Evolutionary conservation across 1,140 invertebrate species (phyloP), one percentile per base, ranked within the genome.

Genomic region (Zeugodacus cucurbitae): DNA sequence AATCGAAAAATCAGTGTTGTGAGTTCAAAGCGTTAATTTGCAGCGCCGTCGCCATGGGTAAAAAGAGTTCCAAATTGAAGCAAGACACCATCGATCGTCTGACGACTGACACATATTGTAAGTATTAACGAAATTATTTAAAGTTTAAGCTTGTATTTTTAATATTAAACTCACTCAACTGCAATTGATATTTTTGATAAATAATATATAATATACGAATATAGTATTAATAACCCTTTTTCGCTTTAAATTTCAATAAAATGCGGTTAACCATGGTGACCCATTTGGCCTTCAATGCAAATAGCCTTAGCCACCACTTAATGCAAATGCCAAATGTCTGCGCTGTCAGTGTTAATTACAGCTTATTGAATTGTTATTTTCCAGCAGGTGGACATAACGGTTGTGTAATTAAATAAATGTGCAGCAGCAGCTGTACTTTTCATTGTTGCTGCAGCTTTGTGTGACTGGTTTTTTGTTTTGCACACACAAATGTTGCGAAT

Each of bases 41-140:
- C 20, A 74, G 32, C 67, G 67, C 14, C 32, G 20, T 6, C 67
- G 32, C 67, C 88, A 97, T 97, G 96, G 97, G 96, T 90, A 98
- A 98, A 95, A 97, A 98, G 94, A 98, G 98, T 93, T 98, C 97
- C 78, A 98, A 98, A 95, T 95, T 98, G 92, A 98, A 98, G 95
- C 97, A 97, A 94, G 97, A 98, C 94, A 98, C 97, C 89, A 98
- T 98, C 93, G 97, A 98, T 94, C 95, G 97, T 90, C 95, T 98
- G 88, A 97, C 97, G 90, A 97, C 95, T 87, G 97, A 97, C 90
- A 98, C 97, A 89, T 98, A 98, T 94, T 98, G 97, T 98, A 94
- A 98, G 97, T 97, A 93, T 59, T 74, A 54, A n/a, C 2, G 14
- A 62, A 26, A 26, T 26, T 59, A 17, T 54, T 59, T 10, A 59